Percentiles rank a stretch among this genome's conserved stretches.
These are phyloP conservation scores for Achlya flavicornis DNA, from an alignment of 2,888 invertebrate genomes.

Conservation along the genomic window DNA sequence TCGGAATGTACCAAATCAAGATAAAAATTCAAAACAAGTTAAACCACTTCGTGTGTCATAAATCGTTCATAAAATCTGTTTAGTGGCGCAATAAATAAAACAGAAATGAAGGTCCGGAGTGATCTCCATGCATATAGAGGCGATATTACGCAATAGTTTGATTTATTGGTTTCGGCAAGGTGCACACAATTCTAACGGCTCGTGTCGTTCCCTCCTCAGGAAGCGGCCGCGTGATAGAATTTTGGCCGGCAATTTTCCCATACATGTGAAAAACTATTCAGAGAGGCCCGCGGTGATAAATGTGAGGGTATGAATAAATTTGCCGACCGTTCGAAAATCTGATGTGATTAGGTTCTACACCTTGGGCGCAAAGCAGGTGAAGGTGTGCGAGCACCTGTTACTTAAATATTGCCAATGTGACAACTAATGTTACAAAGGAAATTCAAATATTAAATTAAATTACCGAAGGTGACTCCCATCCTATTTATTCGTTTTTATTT, in stretches of 20 bases:
- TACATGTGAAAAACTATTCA: conserved; percentile 75
- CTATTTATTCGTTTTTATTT: conserved; percentile 29
- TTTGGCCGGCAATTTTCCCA: conserved; percentile 73
- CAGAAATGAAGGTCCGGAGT: conserved; percentile 52
- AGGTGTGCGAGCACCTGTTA: conserved; percentile 42
- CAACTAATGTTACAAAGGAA: conserved; percentile 19
- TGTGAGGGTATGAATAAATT: conserved; percentile 81
- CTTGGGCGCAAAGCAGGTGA: conserved; percentile 64
- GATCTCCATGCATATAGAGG: conserved; percentile 77
- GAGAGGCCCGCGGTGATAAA: conserved; percentile 72
- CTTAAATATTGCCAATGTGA: conserved; percentile 28
- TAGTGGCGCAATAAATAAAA: conserved; percentile 75
- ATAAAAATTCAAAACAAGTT: conserved; percentile 45
- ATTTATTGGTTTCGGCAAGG: conserved; percentile 81
- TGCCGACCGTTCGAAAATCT: conserved; percentile 67
- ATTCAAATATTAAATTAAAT: conserved; percentile 28
- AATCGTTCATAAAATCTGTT: conserved; percentile 74
- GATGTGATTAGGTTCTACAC: conserved; percentile 74
- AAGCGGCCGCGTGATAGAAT: conserved; percentile 67
- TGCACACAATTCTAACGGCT: conserved; percentile 73
- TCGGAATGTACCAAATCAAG: conserved; percentile 35
- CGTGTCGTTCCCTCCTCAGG: conserved; percentile 53
- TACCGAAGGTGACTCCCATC: conserved; percentile 18
- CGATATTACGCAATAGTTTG: conserved; percentile 80
- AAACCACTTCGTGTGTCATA: conserved; percentile 50